These are phyloP conservation scores for Labia minor DNA, from an alignment of 2,888 invertebrate genomes.

Conservation along the genomic window DNA sequence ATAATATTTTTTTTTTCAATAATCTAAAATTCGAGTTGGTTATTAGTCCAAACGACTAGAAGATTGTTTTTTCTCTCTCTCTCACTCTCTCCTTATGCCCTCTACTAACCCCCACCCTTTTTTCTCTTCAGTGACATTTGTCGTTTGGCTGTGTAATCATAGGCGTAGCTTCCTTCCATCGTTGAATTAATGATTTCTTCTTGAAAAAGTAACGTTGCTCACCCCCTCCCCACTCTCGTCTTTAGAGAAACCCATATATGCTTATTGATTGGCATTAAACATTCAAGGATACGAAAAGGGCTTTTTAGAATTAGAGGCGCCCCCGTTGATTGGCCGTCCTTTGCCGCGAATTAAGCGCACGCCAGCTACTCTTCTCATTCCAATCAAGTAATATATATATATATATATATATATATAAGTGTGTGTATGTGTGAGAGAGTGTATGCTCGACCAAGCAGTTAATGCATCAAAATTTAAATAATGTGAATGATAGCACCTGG, in stretches of 20 bases:
- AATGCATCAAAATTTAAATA: conserved; percentile 13
- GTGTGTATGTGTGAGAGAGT: background rate
- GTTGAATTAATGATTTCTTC: conserved; percentile 2
- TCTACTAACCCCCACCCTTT: no score
- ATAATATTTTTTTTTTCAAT: no score
- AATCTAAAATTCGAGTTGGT: background rate
- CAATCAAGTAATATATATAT: no score
- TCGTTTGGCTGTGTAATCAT: background rate
- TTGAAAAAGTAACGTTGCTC: conserved; percentile 8
- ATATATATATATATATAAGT: no score
- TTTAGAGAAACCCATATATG: conserved; percentile 13
- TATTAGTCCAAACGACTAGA: conserved; percentile 6
- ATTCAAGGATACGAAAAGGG: conserved; percentile 5
- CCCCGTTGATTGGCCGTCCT: background rate
- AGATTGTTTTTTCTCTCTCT: background rate
- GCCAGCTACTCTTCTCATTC: background rate
- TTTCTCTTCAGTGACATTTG: conserved; percentile 1
- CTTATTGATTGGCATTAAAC: conserved; percentile 7
- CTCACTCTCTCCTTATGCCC: no score
- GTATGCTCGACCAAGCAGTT: background rate
- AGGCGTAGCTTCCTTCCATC: background rate
- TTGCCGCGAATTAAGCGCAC: conserved; percentile 13
- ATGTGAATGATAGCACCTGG: conserved; percentile 13
- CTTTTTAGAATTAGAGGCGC: background rate
- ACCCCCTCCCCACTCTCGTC: background rate